phyloP scores from a whole-genome alignment of 2,113 vertebrate species.

The Patagioenas fasciata region DNA sequence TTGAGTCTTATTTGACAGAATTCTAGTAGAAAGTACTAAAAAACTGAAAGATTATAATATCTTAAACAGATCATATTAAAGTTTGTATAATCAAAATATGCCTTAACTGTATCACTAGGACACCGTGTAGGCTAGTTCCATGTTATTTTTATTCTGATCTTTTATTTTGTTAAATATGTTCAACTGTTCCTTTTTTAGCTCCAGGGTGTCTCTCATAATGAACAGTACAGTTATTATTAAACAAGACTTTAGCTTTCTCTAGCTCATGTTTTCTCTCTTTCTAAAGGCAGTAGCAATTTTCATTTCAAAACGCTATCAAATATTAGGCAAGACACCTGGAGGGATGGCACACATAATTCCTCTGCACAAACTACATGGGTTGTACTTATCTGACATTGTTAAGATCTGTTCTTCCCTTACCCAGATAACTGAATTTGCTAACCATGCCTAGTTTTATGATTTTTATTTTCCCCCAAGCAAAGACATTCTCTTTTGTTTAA shows the following conservation, averaged over 20 bases:
- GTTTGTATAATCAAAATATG: neutral
- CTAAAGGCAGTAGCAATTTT: neutral
- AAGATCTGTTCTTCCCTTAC: neutral
- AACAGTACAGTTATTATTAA: neutral
- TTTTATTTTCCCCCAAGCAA: neutral
- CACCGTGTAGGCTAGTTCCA: neutral
- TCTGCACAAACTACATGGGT: neutral
- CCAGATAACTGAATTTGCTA: neutral
- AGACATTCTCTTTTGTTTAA: neutral
- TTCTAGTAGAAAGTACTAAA: neutral
- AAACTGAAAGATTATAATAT: neutral
- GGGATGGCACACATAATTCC: neutral
- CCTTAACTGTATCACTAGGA: neutral
- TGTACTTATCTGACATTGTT: neutral
- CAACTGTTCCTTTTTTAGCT: neutral
- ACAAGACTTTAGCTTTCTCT: neutral
- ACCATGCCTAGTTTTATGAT: neutral
- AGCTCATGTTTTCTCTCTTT: neutral
- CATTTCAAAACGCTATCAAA: neutral
- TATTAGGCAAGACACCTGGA: neutral
- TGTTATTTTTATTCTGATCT: neutral
- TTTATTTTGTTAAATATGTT: neutral
- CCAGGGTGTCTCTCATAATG: neutral
- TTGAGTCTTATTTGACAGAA: neutral
- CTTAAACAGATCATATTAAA: neutral